Conservation (phyloP, 2,797 vertebrate genomes). For the Amblyraja radiata region DNA sequence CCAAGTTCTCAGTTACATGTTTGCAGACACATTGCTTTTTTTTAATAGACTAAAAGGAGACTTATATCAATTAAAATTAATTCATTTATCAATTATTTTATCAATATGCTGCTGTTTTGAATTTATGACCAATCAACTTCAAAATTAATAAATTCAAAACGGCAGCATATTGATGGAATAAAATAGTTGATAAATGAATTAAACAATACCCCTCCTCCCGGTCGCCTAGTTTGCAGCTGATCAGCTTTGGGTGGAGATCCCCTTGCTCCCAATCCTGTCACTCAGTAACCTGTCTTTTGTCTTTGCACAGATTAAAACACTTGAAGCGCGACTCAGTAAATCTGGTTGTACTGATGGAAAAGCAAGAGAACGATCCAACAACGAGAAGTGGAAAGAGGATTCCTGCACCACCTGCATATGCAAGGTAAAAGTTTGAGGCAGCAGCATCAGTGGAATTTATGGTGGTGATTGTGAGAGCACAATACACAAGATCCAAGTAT, state of each 20-base stretch:
- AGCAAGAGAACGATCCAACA: constrained; percentile 64
- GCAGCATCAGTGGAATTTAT: not conserved
- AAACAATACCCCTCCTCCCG: too few relatives aligned
- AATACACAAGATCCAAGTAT: too few relatives aligned
- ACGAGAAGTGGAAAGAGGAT: constrained; percentile 78
- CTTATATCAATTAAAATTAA: too few relatives aligned
- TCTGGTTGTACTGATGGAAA: constrained; percentile 76
- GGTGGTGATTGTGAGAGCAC: not conserved
- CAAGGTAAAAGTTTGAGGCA: constrained; percentile 57
- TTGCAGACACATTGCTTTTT: too few relatives aligned
- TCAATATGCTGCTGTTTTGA: too few relatives aligned
- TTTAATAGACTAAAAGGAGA: too few relatives aligned
- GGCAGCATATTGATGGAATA: too few relatives aligned
- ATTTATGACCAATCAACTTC: too few relatives aligned
- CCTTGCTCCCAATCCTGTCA: not conserved
- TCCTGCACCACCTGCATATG: constrained; percentile 82
- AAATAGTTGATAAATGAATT: too few relatives aligned
- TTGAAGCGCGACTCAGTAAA: constrained; percentile 81
- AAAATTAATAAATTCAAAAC: too few relatives aligned
- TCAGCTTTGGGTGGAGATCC: not conserved
- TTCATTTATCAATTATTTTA: too few relatives aligned
- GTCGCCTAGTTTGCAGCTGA: not conserved
- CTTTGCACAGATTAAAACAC: constrained; percentile 79
- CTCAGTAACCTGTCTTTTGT: not conserved
- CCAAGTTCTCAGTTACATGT: too few relatives aligned